These are phyloP conservation scores for Agelas oroides DNA, from an alignment of 37 sponge, comb jelly and placozoan species.

Conservation along the genomic window DNA sequence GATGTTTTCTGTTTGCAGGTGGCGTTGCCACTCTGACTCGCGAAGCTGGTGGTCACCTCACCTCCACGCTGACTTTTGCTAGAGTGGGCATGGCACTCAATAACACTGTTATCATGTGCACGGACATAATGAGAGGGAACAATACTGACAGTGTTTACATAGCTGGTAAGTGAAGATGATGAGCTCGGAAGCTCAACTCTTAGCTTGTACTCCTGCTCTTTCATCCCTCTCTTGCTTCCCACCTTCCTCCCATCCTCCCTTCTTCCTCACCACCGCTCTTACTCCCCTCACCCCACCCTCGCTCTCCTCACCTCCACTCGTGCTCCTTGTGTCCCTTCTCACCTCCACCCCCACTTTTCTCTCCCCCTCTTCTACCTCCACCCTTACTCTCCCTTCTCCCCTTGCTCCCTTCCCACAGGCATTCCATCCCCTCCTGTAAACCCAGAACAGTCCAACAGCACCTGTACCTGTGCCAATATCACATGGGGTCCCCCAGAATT, in stretches of 20 bases:
- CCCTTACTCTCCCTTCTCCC: background rate
- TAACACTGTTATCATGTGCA: conserved; percentile 14
- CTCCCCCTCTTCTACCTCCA: too few species aligned
- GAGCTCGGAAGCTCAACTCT: background rate
- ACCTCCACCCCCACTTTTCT: too few species aligned
- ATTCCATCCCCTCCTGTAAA: conserved; percentile 33
- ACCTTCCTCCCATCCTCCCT: conserved; percentile 42
- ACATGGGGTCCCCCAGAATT: conserved; percentile 26
- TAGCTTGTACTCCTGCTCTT: too few species aligned
- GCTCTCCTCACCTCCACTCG: too few species aligned
- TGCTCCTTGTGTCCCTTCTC: too few species aligned
- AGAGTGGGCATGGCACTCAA: background rate
- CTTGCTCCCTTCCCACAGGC: conserved; percentile 2
- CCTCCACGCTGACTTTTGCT: conserved; percentile 25
- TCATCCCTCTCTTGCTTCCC: background rate
- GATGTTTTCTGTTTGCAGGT: background rate
- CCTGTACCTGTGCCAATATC: conserved; percentile 45
- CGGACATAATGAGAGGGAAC: background rate
- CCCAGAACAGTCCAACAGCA: conserved; percentile 4
- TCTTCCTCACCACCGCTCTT: too few species aligned
- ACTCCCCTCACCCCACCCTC: too few species aligned
- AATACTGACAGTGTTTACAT: conserved; percentile 13
- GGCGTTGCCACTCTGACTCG: background rate
- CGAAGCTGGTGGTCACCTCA: background rate
- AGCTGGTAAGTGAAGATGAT: conserved; percentile 28